Evolutionary conservation across 2,113 vertebrate genomes (phyloP), one percentile per base, ranked within the genome.

Genomic region (Halichoerus grypus): DNA sequence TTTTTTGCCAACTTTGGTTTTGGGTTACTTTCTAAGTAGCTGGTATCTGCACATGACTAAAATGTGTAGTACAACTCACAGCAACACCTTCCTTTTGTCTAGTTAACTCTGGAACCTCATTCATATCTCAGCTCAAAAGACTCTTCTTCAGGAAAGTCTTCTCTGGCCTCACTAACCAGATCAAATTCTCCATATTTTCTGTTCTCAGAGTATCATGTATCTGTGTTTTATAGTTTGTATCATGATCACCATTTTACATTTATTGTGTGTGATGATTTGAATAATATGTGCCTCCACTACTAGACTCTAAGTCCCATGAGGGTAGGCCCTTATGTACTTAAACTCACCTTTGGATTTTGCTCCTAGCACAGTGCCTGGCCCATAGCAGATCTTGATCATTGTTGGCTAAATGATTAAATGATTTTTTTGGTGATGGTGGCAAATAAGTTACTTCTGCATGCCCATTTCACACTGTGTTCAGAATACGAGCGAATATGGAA

Each of bases 11-110:
- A 42, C 46, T 94, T 88, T 19, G 4, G 16, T 55, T 76, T 84
- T 96, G 65, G 12, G 24, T 85, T 95, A 18, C 42, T 96, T 61
- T 80, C 74, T 67, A 28, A 51, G 74, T 69, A 88, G n/a, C 46
- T 67, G 33, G 31, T 65, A 21, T 42, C 28, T 28, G 39, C 33
- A 33, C 49, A 42, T 55, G 39, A 69, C 33, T 14, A 18, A 74
- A 88, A 49, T 51, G 21, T 19, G 2, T 42, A 28, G 3, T 55
- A 36, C 65, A 39, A 3, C 46, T 61, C 86, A 81, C 31, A 22
- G 69, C 57, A 24, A 6, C 11, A n/a, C n/a, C 1, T 77, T 28
- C 5, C 21, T 42, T 97, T 15, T 31, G 6, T 63, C 18, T 51
- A 16, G 8, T 69, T 91, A 28, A 82, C 21, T 46, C 36, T 49